phyloP scores from a whole-genome alignment of 2,888 invertebrate species.

The Drosophila prostipennis region DNA sequence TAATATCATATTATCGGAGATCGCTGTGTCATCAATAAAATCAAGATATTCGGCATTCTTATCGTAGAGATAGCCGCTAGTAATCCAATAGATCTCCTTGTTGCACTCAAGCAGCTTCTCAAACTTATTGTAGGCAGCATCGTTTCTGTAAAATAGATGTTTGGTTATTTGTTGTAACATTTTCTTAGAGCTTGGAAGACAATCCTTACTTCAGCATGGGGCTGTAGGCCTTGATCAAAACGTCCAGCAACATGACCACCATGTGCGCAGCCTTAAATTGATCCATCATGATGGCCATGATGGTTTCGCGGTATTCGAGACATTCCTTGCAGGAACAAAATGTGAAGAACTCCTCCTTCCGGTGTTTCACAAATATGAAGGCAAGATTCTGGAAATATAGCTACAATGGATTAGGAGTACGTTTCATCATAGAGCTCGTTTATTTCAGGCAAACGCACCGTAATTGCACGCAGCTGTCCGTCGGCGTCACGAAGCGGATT shows the following conservation, averaged over 20 bases:
- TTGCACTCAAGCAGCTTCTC: slow-evolving; percentile 81
- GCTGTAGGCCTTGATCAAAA: slow-evolving; percentile 81
- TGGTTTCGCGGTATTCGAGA: slow-evolving; percentile 83
- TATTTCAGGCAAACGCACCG: slow-evolving; percentile 58
- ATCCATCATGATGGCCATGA: slow-evolving; percentile 83
- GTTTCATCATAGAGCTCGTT: slow-evolving; percentile 21
- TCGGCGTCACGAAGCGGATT: slow-evolving; percentile 69
- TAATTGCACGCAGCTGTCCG: slow-evolving; percentile 76
- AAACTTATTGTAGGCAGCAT: slow-evolving; percentile 81
- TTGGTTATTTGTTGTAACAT: background rate
- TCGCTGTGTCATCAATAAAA: slow-evolving; percentile 82
- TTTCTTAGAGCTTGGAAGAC: no score
- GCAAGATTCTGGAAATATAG: slow-evolving; percentile 80
- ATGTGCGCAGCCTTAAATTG: slow-evolving; percentile 83
- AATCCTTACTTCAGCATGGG: slow-evolving; percentile 81
- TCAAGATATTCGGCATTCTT: slow-evolving; percentile 83
- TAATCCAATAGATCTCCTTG: slow-evolving; percentile 82
- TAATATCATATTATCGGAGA: slow-evolving; percentile 83
- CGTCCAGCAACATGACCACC: slow-evolving; percentile 82
- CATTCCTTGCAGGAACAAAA: slow-evolving; percentile 83
- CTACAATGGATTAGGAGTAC: slow-evolving; percentile 68
- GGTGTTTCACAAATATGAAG: slow-evolving; percentile 81
- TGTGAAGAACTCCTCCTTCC: slow-evolving; percentile 82
- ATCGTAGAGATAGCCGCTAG: slow-evolving; percentile 82
- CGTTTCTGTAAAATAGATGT: slow-evolving; percentile 61